Base-by-base conservation (phyloP, 2,113 vertebrate genomes). In the Lepidothrix coronata region DNA sequence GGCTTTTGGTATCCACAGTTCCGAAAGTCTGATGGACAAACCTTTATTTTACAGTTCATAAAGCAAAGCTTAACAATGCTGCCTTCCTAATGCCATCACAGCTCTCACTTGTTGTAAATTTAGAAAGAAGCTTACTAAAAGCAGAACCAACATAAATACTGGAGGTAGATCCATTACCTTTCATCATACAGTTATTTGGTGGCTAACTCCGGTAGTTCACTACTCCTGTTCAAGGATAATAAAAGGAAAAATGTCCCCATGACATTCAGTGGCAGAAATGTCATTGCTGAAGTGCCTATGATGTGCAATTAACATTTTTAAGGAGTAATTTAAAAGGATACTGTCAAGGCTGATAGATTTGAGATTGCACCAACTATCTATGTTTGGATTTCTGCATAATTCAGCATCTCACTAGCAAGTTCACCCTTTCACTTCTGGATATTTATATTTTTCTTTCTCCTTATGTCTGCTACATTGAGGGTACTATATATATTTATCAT, bases 281-380 rank as follows among this genome's bases (percentile, higher is more conserved):
- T 97, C 96, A 96, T 3, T 72, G 85, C 92, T 94, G 79, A 96
- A 92, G 80, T 84, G 88, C n/a, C 85, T 78, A 4, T 88, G 90
- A 97, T 80, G 70, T 93, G 95, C 93, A 95, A 97, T 97, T 96
- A 97, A 95, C 96, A 92, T 96, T 96, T 95, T 95, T 96, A 97
- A 86, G 95, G 82, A 94, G 93, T 94, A 83, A 81, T 94, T 95
- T 94, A n/a, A 95, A 89, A 35, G 24, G 82, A 78, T 93, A 74
- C 72, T 96, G 96, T 93, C 96, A 96, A 70, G 73, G 88, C 85
- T 93, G 95, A 93, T 44, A 33, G 90, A 88, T 75, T 41, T 85
- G 85, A 95, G 92, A 96, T 68, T 77, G 62, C 37, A 90, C 78
- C 74, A 85, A 93, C 78, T 81, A 84, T 23, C 78, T 61, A 1